Evolutionary conservation across 1,140 invertebrate genomes (phyloP).

Genomic region (Platyscapa corneri): DNA sequence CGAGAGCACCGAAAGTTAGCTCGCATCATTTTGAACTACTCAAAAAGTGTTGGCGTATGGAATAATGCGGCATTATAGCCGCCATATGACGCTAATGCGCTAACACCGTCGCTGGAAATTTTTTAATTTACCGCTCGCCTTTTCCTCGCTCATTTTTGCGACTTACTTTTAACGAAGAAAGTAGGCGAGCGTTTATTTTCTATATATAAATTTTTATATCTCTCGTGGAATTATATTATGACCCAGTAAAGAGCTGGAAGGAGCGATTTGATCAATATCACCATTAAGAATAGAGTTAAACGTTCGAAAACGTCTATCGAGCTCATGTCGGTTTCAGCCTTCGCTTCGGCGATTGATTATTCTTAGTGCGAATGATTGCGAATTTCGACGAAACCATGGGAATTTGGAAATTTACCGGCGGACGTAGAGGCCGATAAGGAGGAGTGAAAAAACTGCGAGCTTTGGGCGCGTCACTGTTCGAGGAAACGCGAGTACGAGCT

Average conservation of each 20-base stretch:
- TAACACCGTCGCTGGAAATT: not conserved
- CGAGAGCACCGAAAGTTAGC: not conserved
- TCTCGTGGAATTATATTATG: not conserved
- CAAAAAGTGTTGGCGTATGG: not conserved
- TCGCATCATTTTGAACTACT: not conserved
- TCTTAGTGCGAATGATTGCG: too few relatives aligned
- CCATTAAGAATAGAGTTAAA: not conserved
- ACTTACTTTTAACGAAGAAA: conserved; percentile 27
- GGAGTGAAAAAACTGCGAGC: too few relatives aligned
- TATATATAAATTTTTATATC: not conserved
- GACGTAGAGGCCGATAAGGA: too few relatives aligned
- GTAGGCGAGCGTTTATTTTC: conserved; percentile 8
- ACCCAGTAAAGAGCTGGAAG: not conserved
- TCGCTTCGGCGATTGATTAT: too few relatives aligned
- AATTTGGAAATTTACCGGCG: too few relatives aligned
- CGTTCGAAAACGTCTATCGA: not conserved
- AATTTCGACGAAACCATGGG: too few relatives aligned
- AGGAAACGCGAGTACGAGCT: too few relatives aligned
- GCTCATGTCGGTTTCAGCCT: too few relatives aligned
- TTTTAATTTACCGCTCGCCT: not conserved
- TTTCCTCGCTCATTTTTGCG: not conserved
- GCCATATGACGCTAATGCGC: not conserved
- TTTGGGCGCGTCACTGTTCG: too few relatives aligned
- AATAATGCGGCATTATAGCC: not conserved
- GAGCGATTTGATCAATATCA: conserved; percentile 22